Evolutionary conservation across 2,113 vertebrate genomes (phyloP).

Genomic region (Neopipo cinnamomea): DNA sequence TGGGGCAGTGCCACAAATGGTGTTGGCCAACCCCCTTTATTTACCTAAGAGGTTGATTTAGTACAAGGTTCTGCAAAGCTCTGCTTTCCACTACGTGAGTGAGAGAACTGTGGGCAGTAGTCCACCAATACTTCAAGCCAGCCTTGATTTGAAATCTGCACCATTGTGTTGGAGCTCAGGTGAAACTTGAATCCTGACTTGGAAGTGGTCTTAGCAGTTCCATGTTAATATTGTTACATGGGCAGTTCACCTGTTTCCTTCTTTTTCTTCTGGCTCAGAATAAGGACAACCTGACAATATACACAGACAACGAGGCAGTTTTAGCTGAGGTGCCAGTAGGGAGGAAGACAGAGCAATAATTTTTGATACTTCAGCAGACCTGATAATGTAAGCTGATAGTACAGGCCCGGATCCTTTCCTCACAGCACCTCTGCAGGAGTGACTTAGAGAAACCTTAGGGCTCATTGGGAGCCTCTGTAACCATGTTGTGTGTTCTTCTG

Average conservation of each 20-base stretch:
- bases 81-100: background rate
- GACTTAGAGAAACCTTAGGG: background rate
- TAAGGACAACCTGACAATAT: background rate
- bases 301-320: background rate
- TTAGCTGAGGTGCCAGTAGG: background rate
- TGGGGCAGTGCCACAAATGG: background rate
- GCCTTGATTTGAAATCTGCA: background rate
- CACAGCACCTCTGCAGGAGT: background rate
- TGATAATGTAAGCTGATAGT: background rate
- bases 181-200: background rate
- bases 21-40: conserved; percentile 2
- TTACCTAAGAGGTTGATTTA: background rate
- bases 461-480: background rate
- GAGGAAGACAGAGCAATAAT: background rate
- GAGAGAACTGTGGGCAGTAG: background rate
- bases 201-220: background rate
- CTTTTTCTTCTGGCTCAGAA: background rate
- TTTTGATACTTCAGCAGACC: background rate
- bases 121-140: background rate
- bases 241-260: background rate
- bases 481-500: background rate
- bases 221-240: background rate
- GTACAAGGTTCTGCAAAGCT: conserved; percentile 34
- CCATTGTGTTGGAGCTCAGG: background rate
- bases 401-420: background rate